Base-by-base conservation (phyloP, 2,888 invertebrate genomes). In the Cantharis rufa region DNA sequence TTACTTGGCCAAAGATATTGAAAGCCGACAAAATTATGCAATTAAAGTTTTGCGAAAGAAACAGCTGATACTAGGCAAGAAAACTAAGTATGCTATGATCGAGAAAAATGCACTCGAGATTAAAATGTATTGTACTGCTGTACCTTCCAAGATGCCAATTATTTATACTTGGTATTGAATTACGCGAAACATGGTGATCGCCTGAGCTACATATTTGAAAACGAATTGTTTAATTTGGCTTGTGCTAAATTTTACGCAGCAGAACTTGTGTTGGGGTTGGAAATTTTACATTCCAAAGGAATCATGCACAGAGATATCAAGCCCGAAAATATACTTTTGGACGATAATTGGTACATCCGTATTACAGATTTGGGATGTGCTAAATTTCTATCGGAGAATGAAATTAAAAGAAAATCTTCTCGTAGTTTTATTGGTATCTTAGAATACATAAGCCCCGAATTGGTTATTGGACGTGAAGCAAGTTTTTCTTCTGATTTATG, bases 41-140 rank as follows among this genome's bases (percentile, higher is more conserved):
- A 96, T 99, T 86, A 99, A 99, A 93, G 98, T 98, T n/a, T 95
- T 98, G 88, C 96, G 98, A 85, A 99, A 99, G 90, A 91, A 92
- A 71, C 95, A 97, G 88, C 97, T 99, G 82, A 92, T 98, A 83
- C 92, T 94, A 81, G 98, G 98, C 89, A 95, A 95, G 95, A 96
- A 18, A 18, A 18, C 3, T 18, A 18, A 18, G 18, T 18, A 18
- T 18, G 18, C 18, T 18, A 18, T 18, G 18, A 18, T 18, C 18
- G 18, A 18, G 18, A 18, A 18, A 18, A 3, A 18, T 18, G 18
- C 18, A 18, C 18, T 18, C 18, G 18, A 18, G 87, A 92, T 94
- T 89, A 94, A 95, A 87, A 91, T 99, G 77, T 97, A 94, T n/a
- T n/a, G n/a, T n/a, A n/a, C n/a, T n/a, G n/a, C 88, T 98, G 96